Conservation (phyloP, 2,113 vertebrate genomes). For the Ictalurus furcatus region DNA sequence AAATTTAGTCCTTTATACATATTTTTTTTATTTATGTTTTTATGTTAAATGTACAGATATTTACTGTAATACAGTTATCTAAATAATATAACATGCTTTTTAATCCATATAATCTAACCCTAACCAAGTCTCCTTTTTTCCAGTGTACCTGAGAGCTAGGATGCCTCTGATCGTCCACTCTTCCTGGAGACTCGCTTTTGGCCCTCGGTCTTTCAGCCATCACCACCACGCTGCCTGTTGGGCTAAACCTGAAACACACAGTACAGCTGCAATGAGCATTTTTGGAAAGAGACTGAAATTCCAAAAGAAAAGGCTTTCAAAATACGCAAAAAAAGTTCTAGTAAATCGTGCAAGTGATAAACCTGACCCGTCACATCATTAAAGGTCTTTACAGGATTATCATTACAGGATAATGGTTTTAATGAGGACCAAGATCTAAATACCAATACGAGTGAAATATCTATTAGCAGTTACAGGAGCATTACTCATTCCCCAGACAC, state of each 20-base stretch:
- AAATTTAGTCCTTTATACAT: background rate
- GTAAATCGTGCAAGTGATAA: background rate
- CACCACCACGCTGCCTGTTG: constrained; percentile 90
- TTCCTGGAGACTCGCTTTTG: constrained; percentile 91
- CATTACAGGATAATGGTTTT: background rate
- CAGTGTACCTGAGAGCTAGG: constrained; percentile 81
- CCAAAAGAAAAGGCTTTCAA: background rate
- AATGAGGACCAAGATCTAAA: background rate
- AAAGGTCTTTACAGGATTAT: background rate
- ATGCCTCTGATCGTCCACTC: constrained; percentile 86
- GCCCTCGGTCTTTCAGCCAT: constrained; percentile 88
- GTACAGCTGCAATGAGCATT: background rate
- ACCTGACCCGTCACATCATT: background rate
- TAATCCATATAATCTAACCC: background rate
- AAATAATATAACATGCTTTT: background rate
- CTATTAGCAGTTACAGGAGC: background rate
- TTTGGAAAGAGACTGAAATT: background rate
- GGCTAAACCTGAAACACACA: constrained; percentile 83
- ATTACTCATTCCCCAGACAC: background rate
- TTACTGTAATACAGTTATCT: background rate
- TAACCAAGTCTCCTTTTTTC: background rate
- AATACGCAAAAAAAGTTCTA: background rate
- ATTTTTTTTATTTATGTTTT: background rate
- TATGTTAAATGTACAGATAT: background rate
- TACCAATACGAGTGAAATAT: background rate